Percentiles rank a stretch among this genome's conserved stretches.
phyloP scores from a whole-genome alignment of 2,888 invertebrate species.

The Aphodius sticticus region DNA sequence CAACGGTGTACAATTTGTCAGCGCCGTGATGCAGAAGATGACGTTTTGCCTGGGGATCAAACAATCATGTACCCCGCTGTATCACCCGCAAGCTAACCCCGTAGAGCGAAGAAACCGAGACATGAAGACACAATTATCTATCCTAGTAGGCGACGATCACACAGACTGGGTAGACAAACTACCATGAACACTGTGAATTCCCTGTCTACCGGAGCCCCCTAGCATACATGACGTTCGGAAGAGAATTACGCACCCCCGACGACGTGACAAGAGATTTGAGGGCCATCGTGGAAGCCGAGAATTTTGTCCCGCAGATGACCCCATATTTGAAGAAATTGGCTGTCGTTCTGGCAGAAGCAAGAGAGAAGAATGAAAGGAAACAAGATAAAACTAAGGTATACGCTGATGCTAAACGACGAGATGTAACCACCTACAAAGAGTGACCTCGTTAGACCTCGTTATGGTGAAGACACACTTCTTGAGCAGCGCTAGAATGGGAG shows the following conservation, averaged over 20 bases:
- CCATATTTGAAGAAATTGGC: slow-evolving; percentile 19
- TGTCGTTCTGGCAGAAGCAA: slow-evolving; percentile 4
- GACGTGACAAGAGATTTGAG: slow-evolving; percentile 33
- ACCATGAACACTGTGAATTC: slow-evolving; percentile 45
- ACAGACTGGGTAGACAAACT: slow-evolving; percentile 43
- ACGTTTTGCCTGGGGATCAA: slow-evolving; percentile 21
- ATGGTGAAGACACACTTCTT: slow-evolving; percentile 18
- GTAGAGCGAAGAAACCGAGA: slow-evolving; percentile 51
- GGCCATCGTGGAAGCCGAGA: slow-evolving; percentile 33
- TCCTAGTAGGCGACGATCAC: slow-evolving; percentile 45
- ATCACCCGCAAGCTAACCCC: slow-evolving; percentile 53
- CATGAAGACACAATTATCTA: slow-evolving; percentile 47
- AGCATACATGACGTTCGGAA: slow-evolving; percentile 47
- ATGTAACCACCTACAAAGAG: neutral
- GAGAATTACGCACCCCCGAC: slow-evolving; percentile 45
- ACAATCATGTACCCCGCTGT: slow-evolving; percentile 45
- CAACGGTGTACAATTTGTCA: slow-evolving; percentile 53
- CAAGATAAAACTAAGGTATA: slow-evolving; percentile 31
- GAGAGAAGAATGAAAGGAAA: slow-evolving; percentile 21
- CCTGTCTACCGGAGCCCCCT: slow-evolving; percentile 42
- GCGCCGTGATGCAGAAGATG: slow-evolving; percentile 51
- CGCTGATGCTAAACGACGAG: neutral
- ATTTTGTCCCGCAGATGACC: slow-evolving; percentile 36
- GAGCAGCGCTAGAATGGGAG: slow-evolving; percentile 11
- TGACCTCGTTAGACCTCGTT: slow-evolving; percentile 18